Conservation (phyloP, 2,797 vertebrate species). For the Cheirogaleus major region DNA sequence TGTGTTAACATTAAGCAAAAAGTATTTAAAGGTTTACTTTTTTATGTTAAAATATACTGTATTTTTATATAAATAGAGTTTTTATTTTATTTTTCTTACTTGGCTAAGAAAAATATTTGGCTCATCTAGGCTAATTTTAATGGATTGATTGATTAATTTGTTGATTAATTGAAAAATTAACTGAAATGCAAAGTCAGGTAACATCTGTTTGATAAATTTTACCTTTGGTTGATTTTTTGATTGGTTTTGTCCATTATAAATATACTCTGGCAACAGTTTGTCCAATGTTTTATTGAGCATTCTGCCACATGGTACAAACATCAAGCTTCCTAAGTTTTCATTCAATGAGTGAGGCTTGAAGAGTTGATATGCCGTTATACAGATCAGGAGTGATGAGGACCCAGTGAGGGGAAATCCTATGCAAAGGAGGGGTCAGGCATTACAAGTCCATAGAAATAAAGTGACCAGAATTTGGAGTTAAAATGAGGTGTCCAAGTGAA, state of each 20-base stretch:
- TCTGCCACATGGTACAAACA: background rate
- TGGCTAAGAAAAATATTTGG: background rate
- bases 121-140: background rate
- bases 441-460: background rate
- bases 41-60: background rate
- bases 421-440: background rate
- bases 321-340: background rate
- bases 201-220: background rate
- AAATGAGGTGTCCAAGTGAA: background rate
- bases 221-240: background rate
- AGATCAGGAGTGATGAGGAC: background rate
- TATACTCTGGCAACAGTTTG: background rate
- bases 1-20: background rate
- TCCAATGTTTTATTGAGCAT: background rate
- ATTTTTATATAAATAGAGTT: background rate
- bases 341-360: background rate
- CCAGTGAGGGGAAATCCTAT: background rate
- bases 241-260: background rate
- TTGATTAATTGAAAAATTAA: background rate
- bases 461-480: background rate
- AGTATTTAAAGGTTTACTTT: background rate
- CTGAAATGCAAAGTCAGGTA: background rate
- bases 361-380: background rate
- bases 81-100: background rate
- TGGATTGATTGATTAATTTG: background rate